Evolutionary conservation across 1,140 invertebrate species (phyloP).

Genomic region (Galendromus occidentalis): DNA sequence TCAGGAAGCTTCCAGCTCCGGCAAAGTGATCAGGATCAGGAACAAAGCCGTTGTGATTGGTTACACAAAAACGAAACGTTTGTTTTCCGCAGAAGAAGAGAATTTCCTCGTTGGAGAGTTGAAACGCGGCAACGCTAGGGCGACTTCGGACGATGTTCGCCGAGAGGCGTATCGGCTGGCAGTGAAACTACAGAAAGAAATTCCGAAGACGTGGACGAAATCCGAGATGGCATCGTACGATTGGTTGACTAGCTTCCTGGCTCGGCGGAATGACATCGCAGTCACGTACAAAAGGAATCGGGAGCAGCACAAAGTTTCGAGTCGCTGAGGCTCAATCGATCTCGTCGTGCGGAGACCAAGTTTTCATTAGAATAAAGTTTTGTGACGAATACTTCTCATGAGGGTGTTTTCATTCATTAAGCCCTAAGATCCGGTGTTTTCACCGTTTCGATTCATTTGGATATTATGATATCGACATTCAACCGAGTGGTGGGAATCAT

Average conservation of each 20-base stretch:
- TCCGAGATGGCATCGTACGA: not conserved
- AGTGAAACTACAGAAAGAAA: not conserved
- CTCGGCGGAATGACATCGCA: not conserved
- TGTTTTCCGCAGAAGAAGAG: not conserved
- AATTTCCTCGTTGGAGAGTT: not conserved
- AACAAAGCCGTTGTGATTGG: constrained; percentile 1
- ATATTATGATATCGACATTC: no score
- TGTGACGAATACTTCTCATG: no score
- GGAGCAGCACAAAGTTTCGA: constrained; percentile 1
- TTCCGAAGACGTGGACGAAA: not conserved
- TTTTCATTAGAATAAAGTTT: no score
- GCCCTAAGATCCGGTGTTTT: no score
- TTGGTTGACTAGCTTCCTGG: not conserved
- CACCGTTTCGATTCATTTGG: no score
- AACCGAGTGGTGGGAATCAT: no score
- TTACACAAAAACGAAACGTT: not conserved
- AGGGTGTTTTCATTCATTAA: no score
- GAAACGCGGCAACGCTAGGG: not conserved
- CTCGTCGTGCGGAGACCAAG: no score
- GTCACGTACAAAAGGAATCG: not conserved
- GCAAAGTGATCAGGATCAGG: not conserved
- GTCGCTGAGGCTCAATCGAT: no score
- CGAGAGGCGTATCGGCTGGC: not conserved
- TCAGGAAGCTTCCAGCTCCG: constrained; percentile 5
- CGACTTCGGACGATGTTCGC: not conserved